Evolutionary conservation across 2,888 invertebrate genomes (phyloP), one percentile per base, ranked within the genome.

Genomic region (Mayetiola destructor): DNA sequence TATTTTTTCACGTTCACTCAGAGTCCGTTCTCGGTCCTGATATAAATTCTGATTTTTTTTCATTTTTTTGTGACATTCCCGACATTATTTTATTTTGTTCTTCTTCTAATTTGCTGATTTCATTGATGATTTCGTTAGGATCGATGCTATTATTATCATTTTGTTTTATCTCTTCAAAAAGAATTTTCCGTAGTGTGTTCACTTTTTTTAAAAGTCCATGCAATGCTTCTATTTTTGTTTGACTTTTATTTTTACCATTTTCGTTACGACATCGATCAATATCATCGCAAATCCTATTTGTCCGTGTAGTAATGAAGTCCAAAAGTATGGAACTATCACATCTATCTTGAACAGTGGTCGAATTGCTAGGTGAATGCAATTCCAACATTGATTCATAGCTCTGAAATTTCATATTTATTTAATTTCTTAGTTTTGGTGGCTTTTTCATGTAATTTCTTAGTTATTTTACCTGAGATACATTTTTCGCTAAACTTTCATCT

Each of bases 401-500:
- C n/a, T 9, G 12, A 32, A 23, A 27, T 48, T 27, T 16, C n/a
- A n/a, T 27, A 8, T 27, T 2, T 16, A 23, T 16, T 39, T 39
- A 18, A 10, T 36, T 6, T 10, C 39, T 16, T 39, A 16, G 39
- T 6, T 39, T 48, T 4, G 14, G 27, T 16, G n/a, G n/a, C n/a
- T n/a, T n/a, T n/a, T n/a, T n/a, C n/a, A n/a, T n/a, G n/a, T n/a
- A n/a, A n/a, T n/a, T n/a, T n/a, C n/a, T n/a, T n/a, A n/a, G 18
- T 12, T 29, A 27, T 36, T 48, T 59, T 36, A 59, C 54, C 55
- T 58, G 30, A 1, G 18, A 54, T 23, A 32, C 55, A 54, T 42
- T 37, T 35, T 39, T 21, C 23, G 55, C 18, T 64, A 35, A 21
- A 1, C 65, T 65, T 54, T 69, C 64, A 56, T 69, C 66, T 20